A percentile compares a stretch with the other conserved stretches of the same genome.
These are phyloP conservation scores for Baryphthengus martii DNA, from an alignment of 2,113 vertebrate species.

Conservation along the genomic window DNA sequence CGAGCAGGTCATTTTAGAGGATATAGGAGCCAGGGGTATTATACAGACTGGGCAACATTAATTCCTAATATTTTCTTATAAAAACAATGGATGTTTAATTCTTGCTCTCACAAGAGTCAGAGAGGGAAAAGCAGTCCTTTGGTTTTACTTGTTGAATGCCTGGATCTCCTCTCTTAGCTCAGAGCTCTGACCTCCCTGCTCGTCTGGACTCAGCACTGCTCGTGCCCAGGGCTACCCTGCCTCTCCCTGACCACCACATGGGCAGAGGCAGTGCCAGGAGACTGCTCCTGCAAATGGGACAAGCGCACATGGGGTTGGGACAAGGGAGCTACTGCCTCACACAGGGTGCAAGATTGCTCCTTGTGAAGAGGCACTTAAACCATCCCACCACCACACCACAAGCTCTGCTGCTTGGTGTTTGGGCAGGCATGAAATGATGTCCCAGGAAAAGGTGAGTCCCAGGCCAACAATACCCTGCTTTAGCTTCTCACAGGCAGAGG, in stretches of 20 bases:
- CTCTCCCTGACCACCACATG: background rate
- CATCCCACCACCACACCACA: background rate
- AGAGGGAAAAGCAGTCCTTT: background rate
- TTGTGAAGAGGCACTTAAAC: background rate
- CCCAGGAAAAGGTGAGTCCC: background rate
- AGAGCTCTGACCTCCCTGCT: background rate
- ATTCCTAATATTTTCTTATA: background rate
- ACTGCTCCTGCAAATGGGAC: accelerated
- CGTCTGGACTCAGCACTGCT: background rate
- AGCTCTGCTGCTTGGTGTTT: background rate
- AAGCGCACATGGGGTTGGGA: background rate
- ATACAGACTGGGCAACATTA: background rate
- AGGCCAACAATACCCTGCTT: background rate
- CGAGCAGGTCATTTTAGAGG: background rate
- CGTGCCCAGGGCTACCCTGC: background rate
- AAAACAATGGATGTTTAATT: background rate
- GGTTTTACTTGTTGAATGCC: background rate
- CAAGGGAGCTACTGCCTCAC: background rate
- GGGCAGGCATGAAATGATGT: background rate
- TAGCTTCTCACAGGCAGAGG: background rate
- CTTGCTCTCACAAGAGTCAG: background rate
- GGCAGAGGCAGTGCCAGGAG: background rate
- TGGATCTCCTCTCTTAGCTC: background rate
- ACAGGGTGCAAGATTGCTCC: background rate
- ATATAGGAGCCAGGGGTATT: background rate